Evolutionary conservation across 2,888 invertebrate genomes (phyloP).

Genomic region (Conchocele bisecta): DNA sequence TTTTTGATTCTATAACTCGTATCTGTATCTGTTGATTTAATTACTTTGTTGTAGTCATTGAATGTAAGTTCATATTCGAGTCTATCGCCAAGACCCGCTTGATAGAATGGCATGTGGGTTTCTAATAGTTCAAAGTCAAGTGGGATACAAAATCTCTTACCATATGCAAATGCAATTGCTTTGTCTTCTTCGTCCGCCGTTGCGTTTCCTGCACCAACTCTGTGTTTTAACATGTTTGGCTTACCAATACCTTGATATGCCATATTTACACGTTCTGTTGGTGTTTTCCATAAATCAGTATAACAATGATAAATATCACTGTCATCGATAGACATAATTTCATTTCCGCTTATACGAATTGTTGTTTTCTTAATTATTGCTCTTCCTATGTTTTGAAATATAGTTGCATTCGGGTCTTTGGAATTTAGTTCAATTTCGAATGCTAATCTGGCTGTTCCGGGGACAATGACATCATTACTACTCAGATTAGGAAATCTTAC

Average conservation of each 20-base stretch:
- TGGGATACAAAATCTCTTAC: conserved; percentile 39
- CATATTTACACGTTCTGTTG: conserved; percentile 19
- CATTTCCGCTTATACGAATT: conserved; percentile 42
- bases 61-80: conserved; percentile 45
- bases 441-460: conserved; percentile 43
- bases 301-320: conserved; percentile 41
- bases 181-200: conserved; percentile 9
- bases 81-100: conserved; percentile 31
- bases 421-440: conserved; percentile 42
- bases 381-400: conserved; percentile 49
- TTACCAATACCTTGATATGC: conserved; percentile 34
- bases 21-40: conserved; percentile 31
- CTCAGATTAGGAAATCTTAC: conserved; percentile 50
- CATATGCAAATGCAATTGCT: conserved; percentile 29
- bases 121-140: conserved; percentile 32
- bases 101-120: conserved; percentile 33
- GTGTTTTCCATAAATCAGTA: conserved; percentile 26
- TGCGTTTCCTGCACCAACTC: conserved; percentile 27
- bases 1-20: conserved; percentile 26
- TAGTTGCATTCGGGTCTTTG: conserved; percentile 42
- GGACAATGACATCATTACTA: conserved; percentile 35
- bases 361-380: conserved; percentile 53
- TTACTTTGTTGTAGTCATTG: conserved; percentile 30
- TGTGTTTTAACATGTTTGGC: conserved; percentile 28
- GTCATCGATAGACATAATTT: conserved; percentile 36